Evolutionary conservation across 2,888 invertebrate species (phyloP).

Genomic region (Taphrorychus bicolor): DNA sequence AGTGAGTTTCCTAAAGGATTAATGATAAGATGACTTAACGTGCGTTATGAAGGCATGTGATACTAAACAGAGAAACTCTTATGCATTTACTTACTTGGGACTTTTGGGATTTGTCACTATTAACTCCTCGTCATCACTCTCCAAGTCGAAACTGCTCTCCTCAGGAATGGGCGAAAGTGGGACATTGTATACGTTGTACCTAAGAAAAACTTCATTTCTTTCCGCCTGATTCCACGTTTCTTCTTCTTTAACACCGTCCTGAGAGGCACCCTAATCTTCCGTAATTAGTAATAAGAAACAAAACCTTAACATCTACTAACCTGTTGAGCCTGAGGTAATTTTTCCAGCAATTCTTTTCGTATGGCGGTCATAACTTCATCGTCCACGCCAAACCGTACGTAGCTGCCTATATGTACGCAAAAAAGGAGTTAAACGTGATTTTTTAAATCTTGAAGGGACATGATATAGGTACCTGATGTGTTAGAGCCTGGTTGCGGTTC

Average conservation of each 20-base stretch:
- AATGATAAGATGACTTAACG: no score
- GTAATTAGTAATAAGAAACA: not conserved
- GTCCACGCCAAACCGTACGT: slow-evolving; percentile 68
- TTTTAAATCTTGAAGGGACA: no score
- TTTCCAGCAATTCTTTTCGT: slow-evolving; percentile 73
- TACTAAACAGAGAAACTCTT: not conserved
- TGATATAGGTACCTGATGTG: no score
- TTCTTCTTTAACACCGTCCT: slow-evolving; percentile 56
- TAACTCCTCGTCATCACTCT: slow-evolving; percentile 46
- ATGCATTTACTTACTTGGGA: slow-evolving; percentile 48
- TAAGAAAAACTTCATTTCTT: slow-evolving; percentile 57
- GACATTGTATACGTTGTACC: slow-evolving; percentile 66
- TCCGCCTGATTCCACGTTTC: slow-evolving; percentile 57
- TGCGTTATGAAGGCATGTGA: no score
- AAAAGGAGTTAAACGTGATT: no score
- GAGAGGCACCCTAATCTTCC: slow-evolving; percentile 47
- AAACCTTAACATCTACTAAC: no score
- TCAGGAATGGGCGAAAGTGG: slow-evolving; percentile 69
- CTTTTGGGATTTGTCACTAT: slow-evolving; percentile 47
- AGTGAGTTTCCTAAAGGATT: no score
- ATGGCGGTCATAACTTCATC: slow-evolving; percentile 76
- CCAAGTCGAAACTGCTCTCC: slow-evolving; percentile 55
- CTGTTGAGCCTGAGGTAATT: slow-evolving; percentile 72
- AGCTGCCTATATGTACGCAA: slow-evolving; percentile 53
- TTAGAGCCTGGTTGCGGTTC: slow-evolving; percentile 36